Evolutionary conservation across 2,797 vertebrate genomes (phyloP).

Genomic region (Dipus sagitta): DNA sequence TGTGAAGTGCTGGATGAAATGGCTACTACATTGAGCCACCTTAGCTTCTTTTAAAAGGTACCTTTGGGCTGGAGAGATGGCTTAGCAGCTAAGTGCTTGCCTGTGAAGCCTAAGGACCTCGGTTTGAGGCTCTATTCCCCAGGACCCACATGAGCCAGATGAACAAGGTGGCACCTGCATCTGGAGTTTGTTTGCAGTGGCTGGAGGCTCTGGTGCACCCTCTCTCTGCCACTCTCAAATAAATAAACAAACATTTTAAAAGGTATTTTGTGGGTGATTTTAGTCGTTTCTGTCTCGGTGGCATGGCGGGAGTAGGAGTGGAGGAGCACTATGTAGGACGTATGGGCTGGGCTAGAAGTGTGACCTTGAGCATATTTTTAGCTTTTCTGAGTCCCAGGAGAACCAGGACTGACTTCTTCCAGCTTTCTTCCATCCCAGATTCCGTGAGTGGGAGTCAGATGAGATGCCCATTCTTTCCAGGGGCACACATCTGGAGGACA

Average conservation of each 20-base stretch:
- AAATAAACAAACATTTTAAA: no score
- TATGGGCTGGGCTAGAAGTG: background rate
- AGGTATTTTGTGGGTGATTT: background rate
- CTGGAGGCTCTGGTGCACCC: no score
- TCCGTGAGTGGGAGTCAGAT: background rate
- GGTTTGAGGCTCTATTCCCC: no score
- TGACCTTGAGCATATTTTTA: background rate
- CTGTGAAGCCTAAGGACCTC: no score
- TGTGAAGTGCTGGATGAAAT: background rate
- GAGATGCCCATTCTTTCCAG: background rate
- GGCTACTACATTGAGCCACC: slow-evolving; percentile 9
- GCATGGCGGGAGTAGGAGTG: background rate
- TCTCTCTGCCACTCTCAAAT: no score
- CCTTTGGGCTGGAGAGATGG: no score
- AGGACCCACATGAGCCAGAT: no score
- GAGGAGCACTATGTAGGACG: background rate
- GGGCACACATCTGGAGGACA: background rate
- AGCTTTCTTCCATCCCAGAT: background rate
- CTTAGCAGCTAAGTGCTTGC: no score
- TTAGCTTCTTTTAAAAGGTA: background rate
- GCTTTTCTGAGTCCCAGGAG: background rate
- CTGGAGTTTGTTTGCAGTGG: no score
- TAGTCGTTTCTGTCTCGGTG: background rate
- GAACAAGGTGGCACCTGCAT: no score
- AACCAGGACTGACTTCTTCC: background rate